A percentile compares a stretch with the other conserved stretches of the same genome.
Evolutionary conservation across 2,888 invertebrate genomes (phyloP).

Genomic region (Linyphia triangularis): DNA sequence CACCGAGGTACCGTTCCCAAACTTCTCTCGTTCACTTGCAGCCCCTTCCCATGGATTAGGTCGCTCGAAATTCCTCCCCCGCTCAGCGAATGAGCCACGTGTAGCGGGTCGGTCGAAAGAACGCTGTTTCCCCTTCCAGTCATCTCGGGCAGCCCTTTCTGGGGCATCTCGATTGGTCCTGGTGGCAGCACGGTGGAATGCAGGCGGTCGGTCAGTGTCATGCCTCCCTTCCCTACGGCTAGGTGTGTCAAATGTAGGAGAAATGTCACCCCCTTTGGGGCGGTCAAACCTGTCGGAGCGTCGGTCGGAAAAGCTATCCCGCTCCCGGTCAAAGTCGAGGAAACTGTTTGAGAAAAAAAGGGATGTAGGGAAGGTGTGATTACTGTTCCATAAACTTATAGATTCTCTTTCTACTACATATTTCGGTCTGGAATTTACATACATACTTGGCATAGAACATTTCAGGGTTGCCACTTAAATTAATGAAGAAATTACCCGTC

Average conservation of each 20-base stretch:
- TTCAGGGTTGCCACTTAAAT: too few species aligned
- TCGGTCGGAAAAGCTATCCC: constrained; percentile 29
- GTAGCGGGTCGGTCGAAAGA: constrained; percentile 35
- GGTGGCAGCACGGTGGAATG: constrained; percentile 33
- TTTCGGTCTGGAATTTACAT: too few species aligned
- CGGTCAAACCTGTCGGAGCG: constrained; percentile 60
- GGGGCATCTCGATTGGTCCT: constrained; percentile 42
- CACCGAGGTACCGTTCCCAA: constrained; percentile 19
- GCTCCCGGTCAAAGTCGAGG: constrained; percentile 43
- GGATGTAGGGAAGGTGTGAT: too few species aligned
- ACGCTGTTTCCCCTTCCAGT: constrained; percentile 50
- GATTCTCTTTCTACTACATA: too few species aligned
- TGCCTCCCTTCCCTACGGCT: constrained; percentile 40
- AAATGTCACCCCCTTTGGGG: constrained; percentile 44
- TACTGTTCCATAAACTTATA: too few species aligned
- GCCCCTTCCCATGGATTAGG: constrained; percentile 61
- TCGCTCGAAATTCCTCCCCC: constrained; percentile 10
- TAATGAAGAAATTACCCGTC: too few species aligned
- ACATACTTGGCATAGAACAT: too few species aligned
- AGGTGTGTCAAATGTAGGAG: constrained; percentile 42
- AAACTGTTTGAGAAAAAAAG: constrained; percentile 22
- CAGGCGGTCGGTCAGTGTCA: constrained; percentile 34
- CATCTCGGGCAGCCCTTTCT: constrained; percentile 50
- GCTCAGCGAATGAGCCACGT: constrained; percentile 27
- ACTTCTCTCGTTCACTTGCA: constrained; percentile 29